These are phyloP conservation scores for Dinocampus coccinellae DNA, from an alignment of 2,888 invertebrate species.

Conservation along the genomic window DNA sequence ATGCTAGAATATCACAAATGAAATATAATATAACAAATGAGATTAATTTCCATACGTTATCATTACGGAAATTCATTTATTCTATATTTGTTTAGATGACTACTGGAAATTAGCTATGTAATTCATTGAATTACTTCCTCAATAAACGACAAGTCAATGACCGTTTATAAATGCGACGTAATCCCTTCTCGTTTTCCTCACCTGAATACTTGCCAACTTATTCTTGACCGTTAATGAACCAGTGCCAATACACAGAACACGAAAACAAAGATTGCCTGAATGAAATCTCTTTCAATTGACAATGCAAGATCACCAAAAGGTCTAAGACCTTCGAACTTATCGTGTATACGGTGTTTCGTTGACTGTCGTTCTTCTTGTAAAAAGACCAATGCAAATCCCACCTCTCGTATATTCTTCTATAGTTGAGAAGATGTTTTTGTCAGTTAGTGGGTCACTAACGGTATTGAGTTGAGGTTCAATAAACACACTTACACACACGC, in stretches of 20 bases:
- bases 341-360: constrained; percentile 41
- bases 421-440: constrained; percentile 49
- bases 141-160: constrained; percentile 6
- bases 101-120: background rate
- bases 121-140: background rate
- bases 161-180: background rate
- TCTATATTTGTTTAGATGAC: background rate
- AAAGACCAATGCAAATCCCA: constrained; percentile 37
- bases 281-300: constrained; percentile 14
- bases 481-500: constrained; percentile 53
- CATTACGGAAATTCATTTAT: background rate
- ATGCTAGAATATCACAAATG: background rate
- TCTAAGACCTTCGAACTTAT: constrained; percentile 37
- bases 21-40: too few species aligned
- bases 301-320: background rate
- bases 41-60: background rate
- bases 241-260: background rate
- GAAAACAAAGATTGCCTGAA: background rate
- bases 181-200: background rate
- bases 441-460: constrained; percentile 68
- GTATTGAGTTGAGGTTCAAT: constrained; percentile 62
- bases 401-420: background rate
- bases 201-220: constrained; percentile 17
- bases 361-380: constrained; percentile 42
- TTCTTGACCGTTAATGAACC: constrained; percentile 33